Evolutionary conservation across 2,888 invertebrate species (phyloP), one percentile per base, ranked within the genome.

Genomic region (Gasteruption jaculator): DNA sequence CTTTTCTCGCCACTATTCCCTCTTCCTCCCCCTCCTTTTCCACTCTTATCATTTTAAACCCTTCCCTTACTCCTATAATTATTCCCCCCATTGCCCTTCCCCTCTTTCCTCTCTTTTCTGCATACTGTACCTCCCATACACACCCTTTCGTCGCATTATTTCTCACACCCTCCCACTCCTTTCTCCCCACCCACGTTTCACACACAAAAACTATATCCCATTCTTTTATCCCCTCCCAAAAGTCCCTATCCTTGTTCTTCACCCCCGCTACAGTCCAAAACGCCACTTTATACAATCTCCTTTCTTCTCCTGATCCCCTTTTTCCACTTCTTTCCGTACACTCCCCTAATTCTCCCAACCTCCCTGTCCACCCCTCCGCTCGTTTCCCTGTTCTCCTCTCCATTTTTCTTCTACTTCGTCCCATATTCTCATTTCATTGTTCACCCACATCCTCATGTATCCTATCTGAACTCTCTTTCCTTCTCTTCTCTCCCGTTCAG

Each of bases 131-230:
- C 12, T 38, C 16, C 38, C 44, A 44, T 5, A 4, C 16, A 22
- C 21, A 43, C 1, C 38, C 22, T 8, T 18, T n/a, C 10, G 33
- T 25, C 29, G 43, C 6, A 11, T 31, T 43, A 2, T 10, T 24
- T 27, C 37, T 27, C 7, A 39, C 10, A 4, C 16, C 29, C n/a
- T 37, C 20, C 41, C 44, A 38, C 3, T 24, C 41, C 12, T 44
- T 41, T 3, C 33, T 33, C 10, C 31, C 34, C 8, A 41, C 12
- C 44, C 47, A 47, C 16, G 41, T 41, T 21, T 44, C 47, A 3
- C 21, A 25, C 21, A 44, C 12, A n/a, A 33, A 37, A 30, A 47
- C 26, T 8, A 43, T 12, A 22, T 46, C 43, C 6, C 14, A 34
- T 16, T 40, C 18, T 15, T 33, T 11, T 18, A 44, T 26, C 16